Evolutionary conservation across 2,113 vertebrate genomes (phyloP).

Genomic region (Gallinago media): DNA sequence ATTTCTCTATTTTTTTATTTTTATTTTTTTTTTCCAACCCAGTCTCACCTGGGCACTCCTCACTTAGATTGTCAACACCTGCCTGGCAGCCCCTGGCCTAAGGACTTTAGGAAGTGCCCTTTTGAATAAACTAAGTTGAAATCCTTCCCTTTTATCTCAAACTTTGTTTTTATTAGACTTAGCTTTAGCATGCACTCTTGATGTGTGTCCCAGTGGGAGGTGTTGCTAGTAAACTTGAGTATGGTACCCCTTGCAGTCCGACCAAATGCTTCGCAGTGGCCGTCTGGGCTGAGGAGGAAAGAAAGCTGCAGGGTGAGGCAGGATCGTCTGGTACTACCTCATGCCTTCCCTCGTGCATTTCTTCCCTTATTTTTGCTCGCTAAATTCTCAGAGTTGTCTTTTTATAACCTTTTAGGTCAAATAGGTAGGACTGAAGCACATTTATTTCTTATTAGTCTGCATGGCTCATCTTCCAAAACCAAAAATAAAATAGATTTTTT

Average conservation of each 20-base stretch:
- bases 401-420: neutral
- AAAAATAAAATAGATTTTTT: neutral
- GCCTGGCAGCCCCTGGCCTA: neutral
- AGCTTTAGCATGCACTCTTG: neutral
- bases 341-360: neutral
- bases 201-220: neutral
- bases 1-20: neutral
- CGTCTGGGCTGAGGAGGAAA: neutral
- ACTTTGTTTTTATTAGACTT: neutral
- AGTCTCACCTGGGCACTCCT: neutral
- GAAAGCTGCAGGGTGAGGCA: neutral
- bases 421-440: neutral
- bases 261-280: accelerated
- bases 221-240: neutral
- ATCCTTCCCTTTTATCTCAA: neutral
- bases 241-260: accelerated
- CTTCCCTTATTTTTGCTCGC: neutral
- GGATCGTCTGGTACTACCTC: too few species aligned
- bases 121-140: neutral
- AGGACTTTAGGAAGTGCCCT: neutral
- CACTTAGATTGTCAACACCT: too few species aligned
- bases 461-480: neutral
- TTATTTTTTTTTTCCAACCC: neutral
- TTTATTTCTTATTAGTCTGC: neutral
- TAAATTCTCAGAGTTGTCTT: neutral